Evolutionary conservation across 2,113 vertebrate genomes (phyloP), one percentile per base, ranked within the genome.

Genomic region (Ptilonorhynchus violaceus): DNA sequence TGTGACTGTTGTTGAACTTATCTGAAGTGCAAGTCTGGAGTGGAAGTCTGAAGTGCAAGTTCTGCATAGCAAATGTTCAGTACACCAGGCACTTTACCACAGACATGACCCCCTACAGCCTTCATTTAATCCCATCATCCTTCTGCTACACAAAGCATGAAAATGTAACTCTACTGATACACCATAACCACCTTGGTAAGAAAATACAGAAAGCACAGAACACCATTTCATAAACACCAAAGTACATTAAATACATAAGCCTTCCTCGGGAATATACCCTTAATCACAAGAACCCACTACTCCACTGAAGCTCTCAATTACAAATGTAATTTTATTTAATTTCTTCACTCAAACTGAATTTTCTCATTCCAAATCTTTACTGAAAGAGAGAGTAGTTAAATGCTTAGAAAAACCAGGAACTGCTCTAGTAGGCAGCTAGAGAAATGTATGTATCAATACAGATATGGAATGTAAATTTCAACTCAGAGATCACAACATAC

Each of bases 301-400:
- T 69, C 58, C 69, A 66, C 44, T 16, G 30, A 93, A 80, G 52
- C 42, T 88, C 97, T 96, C 97, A 97, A 95, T 98, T 98, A 99
- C 91, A 98, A 98, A 98, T 96, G 97, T 77, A 64, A 97, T 98
- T 99, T 99, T 99, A 99, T 98, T 98, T 98, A 93, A 94, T 98
- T 98, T 98, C 96, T 66, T 97, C 97, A 98, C 97, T 98, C 95
- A 97, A 96, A 98, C 88, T 86, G 94, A 94, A 97, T 97, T 97
- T 98, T 92, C 95, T 98, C 97, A 94, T 95, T 98, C 97, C 97
- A 98, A 98, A 98, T 97, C 96, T 97, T 98, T 97, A 97, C 91
- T 96, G 98, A 96, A 97, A 95, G 96, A 96, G 69, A 95, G 9
- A 89, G 76, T 77, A 96, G 64, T 39, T 93, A 89, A 97, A 95